Base-by-base conservation (phyloP, 2,888 invertebrate species). In the Marasmarcha lunaedactyla region DNA sequence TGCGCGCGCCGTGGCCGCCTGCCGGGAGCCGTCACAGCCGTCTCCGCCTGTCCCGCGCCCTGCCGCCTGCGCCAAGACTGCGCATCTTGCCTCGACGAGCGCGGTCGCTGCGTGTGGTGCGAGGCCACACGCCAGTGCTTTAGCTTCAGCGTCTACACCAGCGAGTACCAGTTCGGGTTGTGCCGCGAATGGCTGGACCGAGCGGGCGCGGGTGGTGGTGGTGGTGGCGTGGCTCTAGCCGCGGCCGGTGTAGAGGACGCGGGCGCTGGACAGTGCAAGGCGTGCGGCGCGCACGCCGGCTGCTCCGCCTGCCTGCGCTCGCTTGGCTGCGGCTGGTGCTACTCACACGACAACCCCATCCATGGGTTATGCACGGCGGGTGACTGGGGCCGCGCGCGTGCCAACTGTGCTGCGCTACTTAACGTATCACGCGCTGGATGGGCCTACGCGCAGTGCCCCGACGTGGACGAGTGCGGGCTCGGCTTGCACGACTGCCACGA, bases 271-370 rank as follows among this genome's bases (percentile, higher is more conserved):
- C 90, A 93, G 59, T 95, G 95, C 63, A 92, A 93, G 59, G 89
- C 92, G 0, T 95, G 95, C 59, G 86, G 88, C 15, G 87, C 89
- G 15, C 90, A 92, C 57, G 74, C 83, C 0, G 91, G 93, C 56
- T 94, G 94, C 59, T 87, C 91, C 1, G 85, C 88, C 3, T 97
- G 97, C 60, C 74, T 97, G 46, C 87, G 89, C 40, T 90, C 92
- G 12, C 86, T 95, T 53, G 93, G 93, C 43, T 97, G 97, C 71
- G 97, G 97, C 5, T 97, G 97, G 97, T 96, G 96, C 65, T 94
- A 94, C 59, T 93, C 93, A 51, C 83, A 88, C 14, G 90, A 91
- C 39, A 95, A 97, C 73, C 96, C 96, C 0, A 94, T 93, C 46
- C 89, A 91, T 47, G 97, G 97, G 1, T 85, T 88, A 14, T 95